Percentiles rank a stretch among this genome's conserved stretches.
Conservation (phyloP, 2,797 vertebrate species). For the Steatocranus sp. region DNA sequence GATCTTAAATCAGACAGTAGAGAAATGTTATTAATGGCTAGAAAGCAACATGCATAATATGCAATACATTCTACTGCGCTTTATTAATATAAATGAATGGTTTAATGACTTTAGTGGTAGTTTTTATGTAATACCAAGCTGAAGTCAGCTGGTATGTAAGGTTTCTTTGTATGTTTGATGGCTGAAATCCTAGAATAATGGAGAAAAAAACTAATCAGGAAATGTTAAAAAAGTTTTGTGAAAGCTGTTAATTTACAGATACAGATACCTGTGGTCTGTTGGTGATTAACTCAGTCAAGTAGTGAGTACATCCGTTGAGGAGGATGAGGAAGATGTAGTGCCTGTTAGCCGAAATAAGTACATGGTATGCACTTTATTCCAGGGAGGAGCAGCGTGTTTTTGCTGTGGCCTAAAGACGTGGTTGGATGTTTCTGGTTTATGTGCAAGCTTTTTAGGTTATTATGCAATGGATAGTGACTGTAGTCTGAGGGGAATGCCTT, state of each 20-base stretch:
- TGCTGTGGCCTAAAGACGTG: constrained; percentile 9
- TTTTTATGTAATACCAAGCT: not conserved
- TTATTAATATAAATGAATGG: not conserved
- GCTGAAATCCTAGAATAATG: not conserved
- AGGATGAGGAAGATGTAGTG: not conserved
- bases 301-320: not conserved
- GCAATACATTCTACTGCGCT: not conserved
- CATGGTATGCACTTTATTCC: not conserved
- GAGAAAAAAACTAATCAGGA: not conserved
- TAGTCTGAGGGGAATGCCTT: constrained; percentile 36
- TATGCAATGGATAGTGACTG: constrained; percentile 35
- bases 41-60: not conserved
- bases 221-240: fast-evolving
- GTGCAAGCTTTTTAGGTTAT: constrained; percentile 14
- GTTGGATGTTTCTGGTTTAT: constrained; percentile 8
- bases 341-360: not conserved
- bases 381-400: not conserved
- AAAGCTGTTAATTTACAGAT: not conserved
- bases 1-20: not conserved
- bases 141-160: not conserved
- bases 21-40: not conserved
- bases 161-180: not conserved
- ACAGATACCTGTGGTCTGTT: not conserved
- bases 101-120: not conserved
- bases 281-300: not conserved